Conservation (phyloP, 1,140 invertebrate species). For the Goniozus legneri region DNA sequence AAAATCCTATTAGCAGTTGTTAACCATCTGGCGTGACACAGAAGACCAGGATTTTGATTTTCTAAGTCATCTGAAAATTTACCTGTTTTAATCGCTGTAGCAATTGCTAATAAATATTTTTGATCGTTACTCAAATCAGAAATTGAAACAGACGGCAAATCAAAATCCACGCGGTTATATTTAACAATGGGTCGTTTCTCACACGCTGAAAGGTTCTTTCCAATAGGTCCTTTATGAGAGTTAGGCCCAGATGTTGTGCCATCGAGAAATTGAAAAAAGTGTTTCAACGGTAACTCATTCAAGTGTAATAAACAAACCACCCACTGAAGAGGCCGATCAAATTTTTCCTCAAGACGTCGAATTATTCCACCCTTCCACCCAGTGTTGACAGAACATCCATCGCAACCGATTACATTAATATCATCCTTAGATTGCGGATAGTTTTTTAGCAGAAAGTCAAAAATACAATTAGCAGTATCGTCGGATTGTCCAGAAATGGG, state of each 20-base stretch:
- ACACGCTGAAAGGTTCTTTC: slow-evolving; percentile 19
- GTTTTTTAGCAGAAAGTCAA: too few relatives aligned
- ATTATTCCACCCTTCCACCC: slow-evolving; percentile 30
- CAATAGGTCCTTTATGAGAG: slow-evolving; percentile 23
- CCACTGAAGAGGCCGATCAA: slow-evolving; percentile 23
- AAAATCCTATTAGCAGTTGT: slow-evolving; percentile 33
- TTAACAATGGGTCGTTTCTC: slow-evolving; percentile 16
- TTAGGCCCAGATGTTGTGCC: slow-evolving; percentile 26
- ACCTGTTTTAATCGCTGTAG: slow-evolving; percentile 23
- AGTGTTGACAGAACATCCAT: slow-evolving; percentile 33
- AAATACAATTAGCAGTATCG: too few relatives aligned
- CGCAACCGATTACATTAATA: slow-evolving; percentile 24
- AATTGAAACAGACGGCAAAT: slow-evolving; percentile 11
- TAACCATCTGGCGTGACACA: slow-evolving; percentile 37
- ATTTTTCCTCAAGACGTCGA: slow-evolving; percentile 15
- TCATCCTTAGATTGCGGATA: background rate
- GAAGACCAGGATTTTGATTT: slow-evolving; percentile 19
- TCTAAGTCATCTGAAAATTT: slow-evolving; percentile 23
- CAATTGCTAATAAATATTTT: slow-evolving; percentile 26
- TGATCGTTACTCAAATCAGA: slow-evolving; percentile 24
- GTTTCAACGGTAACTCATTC: slow-evolving; percentile 31
- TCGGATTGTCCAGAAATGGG: too few relatives aligned
- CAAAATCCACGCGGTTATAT: slow-evolving; percentile 11
- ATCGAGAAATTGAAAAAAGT: slow-evolving; percentile 29
- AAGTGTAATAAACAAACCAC: slow-evolving; percentile 29